Evolutionary conservation across 1,140 invertebrate genomes (phyloP), one percentile per base, ranked within the genome.

Genomic region (Bactericera cockerelli): DNA sequence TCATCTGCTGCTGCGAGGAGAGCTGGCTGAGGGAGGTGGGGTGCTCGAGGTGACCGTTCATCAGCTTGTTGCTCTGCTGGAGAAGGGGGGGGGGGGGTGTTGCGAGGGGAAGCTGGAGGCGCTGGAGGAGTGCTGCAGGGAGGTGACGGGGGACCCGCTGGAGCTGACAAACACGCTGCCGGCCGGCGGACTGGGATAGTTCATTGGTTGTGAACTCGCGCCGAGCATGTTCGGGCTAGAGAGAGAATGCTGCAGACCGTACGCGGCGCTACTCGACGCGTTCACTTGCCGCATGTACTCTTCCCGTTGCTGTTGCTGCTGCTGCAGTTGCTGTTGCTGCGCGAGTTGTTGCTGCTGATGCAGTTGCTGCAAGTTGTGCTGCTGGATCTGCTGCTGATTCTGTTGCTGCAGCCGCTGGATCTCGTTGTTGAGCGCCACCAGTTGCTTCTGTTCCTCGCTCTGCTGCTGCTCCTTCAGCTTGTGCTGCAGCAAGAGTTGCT

Each of bases 251-350:
- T 49, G 42, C 22, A 49, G 22, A 49, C 22, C 22, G 22, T 49
- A 49, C 8, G 8, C 42, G 19, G 6, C 19, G 22, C 22, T 49
- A 31, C 4, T 6, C 28, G 28, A 31, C 4, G 4, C 13, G n/a
- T n/a, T n/a, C n/a, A n/a, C n/a, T 13, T 31, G 28, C 3, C 42
- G n/a, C 19, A 49, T 49, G 19, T 22, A 19, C 19, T 49, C 42
- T n/a, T 49, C 42, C n/a, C 42, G 4, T n/a, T 49, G 42, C 22
- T 49, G 42, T 49, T 49, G 42, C 22, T 49, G 42, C 22, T 49
- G 28, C 13, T 31, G 28, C 13, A 31, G 28, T 31, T 31, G 28
- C 28, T 31, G 28, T 31, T 31, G 28, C 22, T 49, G 42, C 4
- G 6, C 8, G 4, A 19, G 42, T n/a, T 49, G 42, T n/a, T 49